phyloP scores from a whole-genome alignment of 2,888 invertebrate genomes.

The Temnothorax ravouxi region DNA sequence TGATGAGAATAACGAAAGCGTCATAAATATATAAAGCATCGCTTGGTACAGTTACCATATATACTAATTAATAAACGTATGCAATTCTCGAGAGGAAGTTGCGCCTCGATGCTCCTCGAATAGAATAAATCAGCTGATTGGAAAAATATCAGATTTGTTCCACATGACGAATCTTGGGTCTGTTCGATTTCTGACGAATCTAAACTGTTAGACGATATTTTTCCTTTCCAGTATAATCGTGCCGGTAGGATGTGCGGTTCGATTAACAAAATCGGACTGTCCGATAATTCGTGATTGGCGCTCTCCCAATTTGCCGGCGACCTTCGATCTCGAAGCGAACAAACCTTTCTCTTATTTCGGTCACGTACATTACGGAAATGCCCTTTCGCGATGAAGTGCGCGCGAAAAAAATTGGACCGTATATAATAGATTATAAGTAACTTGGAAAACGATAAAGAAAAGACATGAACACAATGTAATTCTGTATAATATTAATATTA shows the following conservation, averaged over 20 bases:
- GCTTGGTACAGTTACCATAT: background rate
- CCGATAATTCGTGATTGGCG: conserved; percentile 28
- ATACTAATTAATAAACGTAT: background rate
- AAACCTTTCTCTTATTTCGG: conserved; percentile 2
- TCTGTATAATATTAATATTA: background rate
- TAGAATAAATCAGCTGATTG: background rate
- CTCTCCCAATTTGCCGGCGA: conserved; percentile 31
- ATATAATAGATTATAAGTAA: background rate
- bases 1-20: background rate
- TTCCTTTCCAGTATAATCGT: conserved; percentile 1
- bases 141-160: conserved; percentile 6
- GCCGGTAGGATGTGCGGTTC: background rate
- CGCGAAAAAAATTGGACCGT: conserved; percentile 6
- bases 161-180: background rate
- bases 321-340: conserved; percentile 4
- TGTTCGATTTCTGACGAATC: no score
- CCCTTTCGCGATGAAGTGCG: background rate
- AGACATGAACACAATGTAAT: background rate
- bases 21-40: background rate
- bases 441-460: background rate
- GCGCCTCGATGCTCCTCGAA: background rate
- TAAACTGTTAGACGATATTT: background rate
- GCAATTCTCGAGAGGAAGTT: background rate
- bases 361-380: background rate
- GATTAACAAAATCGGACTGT: conserved; percentile 24